Base-by-base conservation (phyloP, 2,888 invertebrate species). In the Nebria brevicollis region DNA sequence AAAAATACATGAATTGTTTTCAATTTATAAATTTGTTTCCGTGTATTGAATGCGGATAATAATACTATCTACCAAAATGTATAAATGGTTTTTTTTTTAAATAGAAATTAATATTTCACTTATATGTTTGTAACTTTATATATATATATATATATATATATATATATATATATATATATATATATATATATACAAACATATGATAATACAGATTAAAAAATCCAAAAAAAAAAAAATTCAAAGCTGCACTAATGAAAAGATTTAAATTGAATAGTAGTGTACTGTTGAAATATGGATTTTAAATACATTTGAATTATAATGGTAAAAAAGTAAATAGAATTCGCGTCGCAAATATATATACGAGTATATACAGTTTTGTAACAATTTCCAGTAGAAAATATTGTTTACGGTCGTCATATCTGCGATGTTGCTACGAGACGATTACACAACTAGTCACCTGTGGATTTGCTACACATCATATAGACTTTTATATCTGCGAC, bases 361-460 rank as follows among this genome's bases (percentile, higher is more conserved):
- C 75, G 75, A 54, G 72, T 80, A 75, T 80, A 75, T 80, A 75
- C 80, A 80, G 75, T 80, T 80, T 80, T 80, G 80, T 80, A 80
- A 80, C 80, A 80, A 80, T 80, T 75, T 79, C 54, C 75, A 72
- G 72, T 75, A 80, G 72, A 54, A 80, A 75, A 75, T 80, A 80
- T 80, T 80, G 80, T 80, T 80, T 80, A 80, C 72, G 80, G 75
- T n/a, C 34, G 64, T 26, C 64, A 68, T 75, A 66, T 80, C 68
- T 70, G 75, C 75, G 80, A 75, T 80, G 75, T 80, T 80, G 66
- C 75, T 72, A 11, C 64, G 80, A 70, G 75, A 80, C 15, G 41
- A 74, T 73, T 74, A 80, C 75, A 80, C 75, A 80, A 68, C 74
- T 75, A 65, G 75, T 75, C 73, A 80, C 80, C 80, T 80, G 80